These are phyloP conservation scores for Equus przewalskii DNA, from an alignment of 2,113 vertebrate species.

Conservation along the genomic window DNA sequence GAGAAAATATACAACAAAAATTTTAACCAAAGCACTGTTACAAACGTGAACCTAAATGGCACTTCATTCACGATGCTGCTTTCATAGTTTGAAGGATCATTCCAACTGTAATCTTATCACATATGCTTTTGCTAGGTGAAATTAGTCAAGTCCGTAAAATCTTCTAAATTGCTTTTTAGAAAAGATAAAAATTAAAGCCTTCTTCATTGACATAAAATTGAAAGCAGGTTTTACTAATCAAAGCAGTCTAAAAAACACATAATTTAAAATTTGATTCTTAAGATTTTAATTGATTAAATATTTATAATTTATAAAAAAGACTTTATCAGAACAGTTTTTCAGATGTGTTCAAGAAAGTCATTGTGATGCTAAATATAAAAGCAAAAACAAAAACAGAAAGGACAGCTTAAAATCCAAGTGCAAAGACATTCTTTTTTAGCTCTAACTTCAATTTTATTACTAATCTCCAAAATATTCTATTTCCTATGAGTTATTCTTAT, in stretches of 20 bases:
- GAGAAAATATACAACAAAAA: conserved; percentile 67
- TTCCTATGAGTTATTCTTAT: conserved; percentile 55
- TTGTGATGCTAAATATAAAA: conserved; percentile 76
- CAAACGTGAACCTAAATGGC: background rate
- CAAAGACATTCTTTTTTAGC: conserved; percentile 73
- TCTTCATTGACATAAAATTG: conserved; percentile 32
- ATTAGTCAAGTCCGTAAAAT: conserved; percentile 19
- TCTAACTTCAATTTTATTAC: conserved; percentile 69
- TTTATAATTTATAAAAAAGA: conserved; percentile 63
- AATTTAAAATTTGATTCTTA: conserved; percentile 73
- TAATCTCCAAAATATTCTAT: conserved; percentile 29
- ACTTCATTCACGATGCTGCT: conserved; percentile 56
- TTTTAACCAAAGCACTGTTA: conserved; percentile 51
- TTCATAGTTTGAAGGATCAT: conserved; percentile 69
- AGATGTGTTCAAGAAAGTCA: conserved; percentile 64
- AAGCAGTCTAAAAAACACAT: conserved; percentile 72
- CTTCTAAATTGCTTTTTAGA: conserved; percentile 16
- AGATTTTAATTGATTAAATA: conserved; percentile 68
- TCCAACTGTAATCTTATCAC: conserved; percentile 44
- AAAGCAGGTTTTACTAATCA: conserved; percentile 63
- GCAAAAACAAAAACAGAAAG: conserved; percentile 62
- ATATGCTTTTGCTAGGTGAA: conserved; percentile 78
- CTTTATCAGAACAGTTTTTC: conserved; percentile 70
- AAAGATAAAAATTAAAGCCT: conserved; percentile 50
- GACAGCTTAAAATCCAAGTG: conserved; percentile 76